These are phyloP conservation scores for Melanostoma scalare DNA, from an alignment of 2,888 invertebrate genomes.

Conservation along the genomic window DNA sequence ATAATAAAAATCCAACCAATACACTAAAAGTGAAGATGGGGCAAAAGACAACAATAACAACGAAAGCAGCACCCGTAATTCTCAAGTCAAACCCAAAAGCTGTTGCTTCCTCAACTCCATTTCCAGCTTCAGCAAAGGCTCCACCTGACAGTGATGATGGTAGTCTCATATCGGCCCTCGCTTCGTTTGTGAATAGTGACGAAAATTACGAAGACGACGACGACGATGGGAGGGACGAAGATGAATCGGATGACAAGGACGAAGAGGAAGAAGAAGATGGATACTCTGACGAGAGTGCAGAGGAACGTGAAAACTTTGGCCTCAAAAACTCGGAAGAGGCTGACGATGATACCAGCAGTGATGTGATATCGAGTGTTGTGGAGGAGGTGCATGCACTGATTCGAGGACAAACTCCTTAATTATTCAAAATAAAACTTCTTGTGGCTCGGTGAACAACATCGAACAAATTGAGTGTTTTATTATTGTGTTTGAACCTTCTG, in stretches of 20 bases:
- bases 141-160: slow-evolving; percentile 36
- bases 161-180: slow-evolving; percentile 52
- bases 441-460: slow-evolving; percentile 17
- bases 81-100: slow-evolving; percentile 20
- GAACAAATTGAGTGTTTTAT: slow-evolving; percentile 48
- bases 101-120: not conserved
- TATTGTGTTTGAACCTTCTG: not conserved
- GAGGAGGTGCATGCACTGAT: slow-evolving; percentile 50
- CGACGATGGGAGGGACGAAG: slow-evolving; percentile 12
- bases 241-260: slow-evolving; percentile 10
- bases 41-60: slow-evolving; percentile 7
- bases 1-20: slow-evolving; percentile 56
- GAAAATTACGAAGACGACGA: slow-evolving; percentile 2
- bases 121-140: not conserved
- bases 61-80: slow-evolving; percentile 12
- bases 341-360: slow-evolving; percentile 35
- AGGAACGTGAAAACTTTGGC: slow-evolving; percentile 11
- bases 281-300: slow-evolving; percentile 4
- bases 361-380: slow-evolving; percentile 56
- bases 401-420: slow-evolving; percentile 55
- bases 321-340: not conserved
- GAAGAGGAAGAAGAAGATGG: slow-evolving; percentile 18
- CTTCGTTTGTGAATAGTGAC: slow-evolving; percentile 34
- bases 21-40: slow-evolving; percentile 34
- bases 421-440: slow-evolving; percentile 57